Evolutionary conservation across 1,140 invertebrate genomes (phyloP).

Genomic region (Drosophila ogumai): DNA sequence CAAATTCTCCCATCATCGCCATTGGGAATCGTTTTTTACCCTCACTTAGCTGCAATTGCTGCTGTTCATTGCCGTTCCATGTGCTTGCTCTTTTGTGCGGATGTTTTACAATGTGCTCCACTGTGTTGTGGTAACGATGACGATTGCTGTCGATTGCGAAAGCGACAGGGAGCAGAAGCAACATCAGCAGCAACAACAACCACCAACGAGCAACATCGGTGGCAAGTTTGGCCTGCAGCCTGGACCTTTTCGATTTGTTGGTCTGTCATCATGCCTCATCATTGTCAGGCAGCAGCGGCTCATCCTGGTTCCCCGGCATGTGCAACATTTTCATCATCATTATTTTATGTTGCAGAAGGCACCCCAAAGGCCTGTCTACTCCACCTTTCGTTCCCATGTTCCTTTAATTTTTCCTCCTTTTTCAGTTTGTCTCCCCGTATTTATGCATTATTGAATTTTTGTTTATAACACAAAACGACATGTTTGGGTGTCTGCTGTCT

Average conservation of each 20-base stretch:
- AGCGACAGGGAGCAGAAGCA: constrained; percentile 34
- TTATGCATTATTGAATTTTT: constrained; percentile 82
- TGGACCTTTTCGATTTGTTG: constrained; percentile 73
- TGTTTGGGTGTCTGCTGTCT: constrained; percentile 49
- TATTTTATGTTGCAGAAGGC: constrained; percentile 75
- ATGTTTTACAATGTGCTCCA: constrained; percentile 79
- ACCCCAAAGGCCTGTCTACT: constrained; percentile 43
- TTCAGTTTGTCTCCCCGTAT: constrained; percentile 36
- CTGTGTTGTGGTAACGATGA: constrained; percentile 80
- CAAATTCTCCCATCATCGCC: constrained; percentile 70
- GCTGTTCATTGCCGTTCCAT: constrained; percentile 23
- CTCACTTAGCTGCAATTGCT: constrained; percentile 54
- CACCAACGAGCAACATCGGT: constrained; percentile 56
- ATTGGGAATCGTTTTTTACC: constrained; percentile 52
- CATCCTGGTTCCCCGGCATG: constrained; percentile 60
- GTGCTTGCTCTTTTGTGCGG: constrained; percentile 70
- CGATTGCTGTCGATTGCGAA: constrained; percentile 63
- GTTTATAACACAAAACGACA: constrained; percentile 69
- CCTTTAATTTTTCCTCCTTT: constrained; percentile 2
- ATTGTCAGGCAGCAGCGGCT: constrained; percentile 67
- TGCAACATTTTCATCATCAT: constrained; percentile 83
- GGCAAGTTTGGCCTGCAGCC: constrained; percentile 76
- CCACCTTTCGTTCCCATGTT: constrained; percentile 46
- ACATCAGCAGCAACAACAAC: constrained; percentile 10
- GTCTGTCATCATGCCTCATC: constrained; percentile 82